Evolutionary conservation across 2,113 vertebrate species (phyloP).

Genomic region (Donacobius atricapilla): DNA sequence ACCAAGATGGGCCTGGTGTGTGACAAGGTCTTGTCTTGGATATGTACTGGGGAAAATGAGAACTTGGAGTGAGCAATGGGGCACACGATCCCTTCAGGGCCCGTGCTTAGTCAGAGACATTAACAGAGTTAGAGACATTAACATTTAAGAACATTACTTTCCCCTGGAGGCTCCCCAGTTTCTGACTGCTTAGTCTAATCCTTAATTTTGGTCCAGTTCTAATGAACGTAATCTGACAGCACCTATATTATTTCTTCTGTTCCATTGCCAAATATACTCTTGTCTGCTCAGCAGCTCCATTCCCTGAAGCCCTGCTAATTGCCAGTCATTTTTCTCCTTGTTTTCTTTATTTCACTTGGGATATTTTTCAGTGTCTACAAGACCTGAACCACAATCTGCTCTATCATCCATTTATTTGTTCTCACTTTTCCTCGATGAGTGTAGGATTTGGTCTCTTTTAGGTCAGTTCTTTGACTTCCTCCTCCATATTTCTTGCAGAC

Average conservation of each 20-base stretch:
- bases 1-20: neutral
- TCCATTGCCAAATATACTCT: neutral
- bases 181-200: neutral
- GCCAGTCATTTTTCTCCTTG: neutral
- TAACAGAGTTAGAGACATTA: neutral
- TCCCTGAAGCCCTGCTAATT: neutral
- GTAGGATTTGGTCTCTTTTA: neutral
- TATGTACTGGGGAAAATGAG: neutral
- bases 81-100: neutral
- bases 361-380: neutral
- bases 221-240: neutral
- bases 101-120: neutral
- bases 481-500: neutral
- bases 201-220: neutral
- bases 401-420: neutral
- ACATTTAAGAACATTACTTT: neutral
- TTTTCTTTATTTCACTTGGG: neutral
- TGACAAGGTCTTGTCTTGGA: neutral
- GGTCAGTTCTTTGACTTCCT: neutral
- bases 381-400: neutral
- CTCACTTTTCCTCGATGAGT: fast-evolving
- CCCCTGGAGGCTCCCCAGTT: neutral
- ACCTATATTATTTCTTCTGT: neutral
- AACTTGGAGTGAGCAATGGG: neutral
- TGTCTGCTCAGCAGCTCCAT: neutral